Conservation (phyloP, 1,140 invertebrate species). For the Ceratina australensis region DNA sequence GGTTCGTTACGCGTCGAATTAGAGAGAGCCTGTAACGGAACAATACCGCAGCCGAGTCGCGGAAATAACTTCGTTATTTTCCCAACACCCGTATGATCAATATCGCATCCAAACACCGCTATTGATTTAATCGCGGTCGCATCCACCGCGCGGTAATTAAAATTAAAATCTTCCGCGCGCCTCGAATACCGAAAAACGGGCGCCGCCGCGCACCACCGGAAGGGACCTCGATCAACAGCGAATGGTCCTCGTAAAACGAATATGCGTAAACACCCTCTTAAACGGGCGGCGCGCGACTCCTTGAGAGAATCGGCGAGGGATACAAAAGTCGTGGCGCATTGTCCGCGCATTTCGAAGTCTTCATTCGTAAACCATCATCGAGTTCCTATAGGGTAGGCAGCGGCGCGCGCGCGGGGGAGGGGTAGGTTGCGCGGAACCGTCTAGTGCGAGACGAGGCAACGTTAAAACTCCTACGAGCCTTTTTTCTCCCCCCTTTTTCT, state of each 20-base stretch:
- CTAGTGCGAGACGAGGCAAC: background rate
- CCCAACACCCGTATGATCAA: conserved; percentile 50
- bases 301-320: conserved; percentile 1
- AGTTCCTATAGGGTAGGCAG: background rate
- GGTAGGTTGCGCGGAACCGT: background rate
- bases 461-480: conserved; percentile 39
- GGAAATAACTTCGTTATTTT: conserved; percentile 54
- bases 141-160: conserved; percentile 45
- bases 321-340: conserved; percentile 7
- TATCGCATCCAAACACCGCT: conserved; percentile 46
- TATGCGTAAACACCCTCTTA: conserved; percentile 29
- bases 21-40: background rate
- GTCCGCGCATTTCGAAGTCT: conserved; percentile 24
- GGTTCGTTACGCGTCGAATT: background rate
- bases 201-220: background rate
- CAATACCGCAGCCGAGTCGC: conserved; percentile 22
- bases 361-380: conserved; percentile 40
- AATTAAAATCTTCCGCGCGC: conserved; percentile 25
- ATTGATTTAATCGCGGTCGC: conserved; percentile 49
- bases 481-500: conserved; percentile 20
- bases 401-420: no score
- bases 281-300: conserved; percentile 4
- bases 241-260: conserved; percentile 12
- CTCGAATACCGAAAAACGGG: background rate
- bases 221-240: background rate